Evolutionary conservation across 2,888 invertebrate species (phyloP).

Genomic region (Apamea crenata): DNA sequence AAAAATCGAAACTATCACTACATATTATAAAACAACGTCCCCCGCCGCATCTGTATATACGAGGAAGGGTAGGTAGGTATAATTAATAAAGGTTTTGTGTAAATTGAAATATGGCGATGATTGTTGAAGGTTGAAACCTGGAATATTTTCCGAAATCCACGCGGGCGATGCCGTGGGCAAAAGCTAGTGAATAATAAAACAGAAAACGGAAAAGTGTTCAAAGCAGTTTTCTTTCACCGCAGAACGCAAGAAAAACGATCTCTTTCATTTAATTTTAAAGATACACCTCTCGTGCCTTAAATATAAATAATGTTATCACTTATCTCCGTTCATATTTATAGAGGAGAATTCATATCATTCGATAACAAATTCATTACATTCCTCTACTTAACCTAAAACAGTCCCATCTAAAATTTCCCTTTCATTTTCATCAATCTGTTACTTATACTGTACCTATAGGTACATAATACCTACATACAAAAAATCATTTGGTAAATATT

Average conservation of each 20-base stretch:
- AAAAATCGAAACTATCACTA: too few relatives aligned
- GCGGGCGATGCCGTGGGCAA: too few relatives aligned
- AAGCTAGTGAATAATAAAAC: too few relatives aligned
- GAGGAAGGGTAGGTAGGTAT: too few relatives aligned
- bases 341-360: slow-evolving; percentile 1
- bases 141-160: too few relatives aligned
- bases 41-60: too few relatives aligned
- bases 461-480: neutral
- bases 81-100: too few relatives aligned
- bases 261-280: neutral
- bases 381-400: slow-evolving; percentile 40
- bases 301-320: slow-evolving; percentile 31
- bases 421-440: neutral
- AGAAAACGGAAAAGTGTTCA: neutral
- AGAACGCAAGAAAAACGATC: neutral
- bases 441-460: too few relatives aligned
- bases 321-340: slow-evolving; percentile 30
- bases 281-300: neutral
- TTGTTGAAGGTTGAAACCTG: too few relatives aligned
- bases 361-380: slow-evolving; percentile 12
- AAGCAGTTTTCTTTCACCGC: neutral
- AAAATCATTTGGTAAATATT: slow-evolving; percentile 29
- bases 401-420: neutral
- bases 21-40: too few relatives aligned
- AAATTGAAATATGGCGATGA: too few relatives aligned